Evolutionary conservation across 2,113 vertebrate genomes (phyloP), one percentile per base, ranked within the genome.

Genomic region (Lepus timidus): DNA sequence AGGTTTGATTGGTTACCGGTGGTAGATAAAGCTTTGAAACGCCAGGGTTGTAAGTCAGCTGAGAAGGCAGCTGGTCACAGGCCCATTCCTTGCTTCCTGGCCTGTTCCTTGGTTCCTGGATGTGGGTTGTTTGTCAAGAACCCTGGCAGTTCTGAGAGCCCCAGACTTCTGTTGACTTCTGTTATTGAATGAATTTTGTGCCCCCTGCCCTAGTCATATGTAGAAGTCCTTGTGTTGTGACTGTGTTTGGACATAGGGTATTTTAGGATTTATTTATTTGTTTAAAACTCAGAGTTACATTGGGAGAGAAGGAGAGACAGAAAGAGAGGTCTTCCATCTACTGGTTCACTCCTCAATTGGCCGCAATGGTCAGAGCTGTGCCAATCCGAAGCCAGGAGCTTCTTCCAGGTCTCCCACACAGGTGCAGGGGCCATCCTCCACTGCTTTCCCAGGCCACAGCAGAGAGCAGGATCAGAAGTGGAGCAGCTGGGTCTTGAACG

Each of bases 21-120:
- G 36, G 33, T 39, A n/a, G 90, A 65, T 82, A 67, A 84, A 64
- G 62, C 73, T 90, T 90, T 82, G 68, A 85, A 29, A 70, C 51
- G 79, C 14, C 20, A 84, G 58, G 64, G 7, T 22, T 52, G 7
- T 76, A 31, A 85, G 49, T 81, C 19, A 92, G 65, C 51, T 29
- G 74, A 90, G 88, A 67, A 88, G 64, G 9, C 68, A 82, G n/a
- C 33, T 14, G 22, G 13, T 67, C 13, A 58, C 14, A 20, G 55
- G 55, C 55, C 55, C 19, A 14, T 58, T 58, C 55, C 55, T 58
- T 11, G 55, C 55, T 33, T 55, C 27, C 12, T 83, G 73, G 9
- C 7, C 51, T 85, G 2, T 71, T 55, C 90, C 62, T 88, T 92
- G 36, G 44, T 19, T 86, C 62, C 8, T 78, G 83, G 7, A 31